Evolutionary conservation across 2,888 invertebrate genomes (phyloP).

Genomic region (Tineola bisselliella): DNA sequence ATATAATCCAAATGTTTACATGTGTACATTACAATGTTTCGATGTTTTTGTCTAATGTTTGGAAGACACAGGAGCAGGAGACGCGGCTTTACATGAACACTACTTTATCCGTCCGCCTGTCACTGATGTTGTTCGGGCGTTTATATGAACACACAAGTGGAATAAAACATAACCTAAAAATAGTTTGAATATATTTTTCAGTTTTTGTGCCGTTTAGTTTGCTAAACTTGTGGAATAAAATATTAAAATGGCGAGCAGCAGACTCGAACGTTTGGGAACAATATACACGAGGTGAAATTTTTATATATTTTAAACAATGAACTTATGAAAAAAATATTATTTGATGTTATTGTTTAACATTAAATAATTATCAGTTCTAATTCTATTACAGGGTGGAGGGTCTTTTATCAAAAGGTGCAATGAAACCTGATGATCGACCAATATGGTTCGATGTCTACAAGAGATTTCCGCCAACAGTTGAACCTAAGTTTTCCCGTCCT

Average conservation of each 20-base stretch:
- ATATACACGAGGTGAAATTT: slow-evolving; percentile 72
- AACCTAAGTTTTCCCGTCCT: slow-evolving; percentile 80
- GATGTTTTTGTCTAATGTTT: no score
- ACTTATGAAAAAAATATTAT: background rate
- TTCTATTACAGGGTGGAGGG: slow-evolving; percentile 73
- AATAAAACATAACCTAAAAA: background rate
- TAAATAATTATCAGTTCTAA: background rate
- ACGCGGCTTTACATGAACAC: no score
- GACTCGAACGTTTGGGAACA: slow-evolving; percentile 78
- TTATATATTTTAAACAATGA: background rate
- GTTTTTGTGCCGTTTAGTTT: background rate
- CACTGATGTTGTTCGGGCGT: background rate
- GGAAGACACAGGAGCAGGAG: no score
- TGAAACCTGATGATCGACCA: slow-evolving; percentile 85
- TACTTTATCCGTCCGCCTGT: no score
- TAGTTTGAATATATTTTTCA: background rate
- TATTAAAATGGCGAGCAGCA: slow-evolving; percentile 71
- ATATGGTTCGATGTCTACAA: slow-evolving; percentile 93
- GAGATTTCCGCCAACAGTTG: slow-evolving; percentile 87
- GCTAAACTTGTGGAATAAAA: no score
- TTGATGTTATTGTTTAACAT: background rate
- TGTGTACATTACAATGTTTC: no score
- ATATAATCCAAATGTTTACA: no score
- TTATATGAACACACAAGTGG: background rate
- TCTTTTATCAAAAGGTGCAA: slow-evolving; percentile 79